These are phyloP conservation scores for Brachymystax lenok DNA, from an alignment of 2,797 vertebrate genomes.

Conservation along the genomic window DNA sequence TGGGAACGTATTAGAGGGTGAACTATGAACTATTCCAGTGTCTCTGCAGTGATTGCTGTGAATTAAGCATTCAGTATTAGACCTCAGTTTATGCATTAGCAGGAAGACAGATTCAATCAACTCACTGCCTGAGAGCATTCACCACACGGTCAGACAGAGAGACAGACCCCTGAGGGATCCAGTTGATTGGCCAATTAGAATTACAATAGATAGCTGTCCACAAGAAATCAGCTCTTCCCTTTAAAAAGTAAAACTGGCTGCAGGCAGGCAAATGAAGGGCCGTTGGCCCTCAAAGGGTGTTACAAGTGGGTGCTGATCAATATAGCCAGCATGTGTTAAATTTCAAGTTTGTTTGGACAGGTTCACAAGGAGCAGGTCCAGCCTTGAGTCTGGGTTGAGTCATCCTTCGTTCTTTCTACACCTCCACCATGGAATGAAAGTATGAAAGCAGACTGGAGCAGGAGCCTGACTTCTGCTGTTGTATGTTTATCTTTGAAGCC, in stretches of 20 bases:
- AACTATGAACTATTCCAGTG: conserved; percentile 30
- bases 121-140: conserved; percentile 12
- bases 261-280: conserved; percentile 58
- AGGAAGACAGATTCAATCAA: conserved; percentile 5
- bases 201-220: conserved; percentile 31
- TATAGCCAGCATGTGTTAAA: conserved; percentile 80
- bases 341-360: conserved; percentile 82
- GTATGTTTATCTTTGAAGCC: neutral
- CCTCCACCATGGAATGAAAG: conserved; percentile 49
- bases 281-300: conserved; percentile 75
- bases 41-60: conserved; percentile 21
- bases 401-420: conserved; percentile 50
- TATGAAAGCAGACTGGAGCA: conserved; percentile 46
- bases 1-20: conserved; percentile 50
- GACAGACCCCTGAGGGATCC: neutral
- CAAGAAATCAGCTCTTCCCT: conserved; percentile 44
- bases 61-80: neutral
- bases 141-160: neutral
- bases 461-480: conserved; percentile 57
- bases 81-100: neutral
- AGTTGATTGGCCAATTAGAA: conserved; percentile 30
- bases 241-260: conserved; percentile 51
- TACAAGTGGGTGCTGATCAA: conserved; percentile 79
- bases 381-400: conserved; percentile 67
- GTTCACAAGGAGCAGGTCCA: conserved; percentile 77